phyloP scores from a whole-genome alignment of 1,140 invertebrate species.

The Lepidostoma basale region DNA sequence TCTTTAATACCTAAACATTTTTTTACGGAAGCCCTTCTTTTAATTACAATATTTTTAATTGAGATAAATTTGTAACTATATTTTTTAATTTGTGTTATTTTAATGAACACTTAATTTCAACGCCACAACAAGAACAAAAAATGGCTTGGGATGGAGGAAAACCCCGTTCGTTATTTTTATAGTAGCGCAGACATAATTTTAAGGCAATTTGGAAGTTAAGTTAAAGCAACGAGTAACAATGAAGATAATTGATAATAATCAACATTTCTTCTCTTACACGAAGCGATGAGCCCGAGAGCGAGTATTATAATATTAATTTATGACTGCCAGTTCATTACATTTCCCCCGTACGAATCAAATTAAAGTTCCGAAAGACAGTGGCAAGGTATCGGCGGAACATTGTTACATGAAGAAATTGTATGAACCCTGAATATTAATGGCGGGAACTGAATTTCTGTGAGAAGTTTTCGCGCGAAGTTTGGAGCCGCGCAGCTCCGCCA shows the following conservation, averaged over 20 bases:
- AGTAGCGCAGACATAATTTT: no score
- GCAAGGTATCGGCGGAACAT: neutral
- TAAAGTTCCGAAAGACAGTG: neutral
- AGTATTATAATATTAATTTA: neutral
- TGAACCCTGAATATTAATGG: constrained; percentile 6
- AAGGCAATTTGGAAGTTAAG: no score
- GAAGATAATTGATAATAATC: neutral
- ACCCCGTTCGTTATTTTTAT: no score
- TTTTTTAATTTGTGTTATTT: no score
- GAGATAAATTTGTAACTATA: no score
- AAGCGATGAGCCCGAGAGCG: neutral
- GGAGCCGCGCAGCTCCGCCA: neutral
- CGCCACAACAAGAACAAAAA: no score
- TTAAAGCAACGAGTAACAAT: no score
- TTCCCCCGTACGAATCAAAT: neutral
- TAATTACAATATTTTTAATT: no score
- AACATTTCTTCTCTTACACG: neutral
- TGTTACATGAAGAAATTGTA: neutral
- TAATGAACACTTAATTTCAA: no score
- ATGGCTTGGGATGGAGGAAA: no score
- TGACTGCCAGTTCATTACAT: neutral
- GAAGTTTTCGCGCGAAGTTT: neutral
- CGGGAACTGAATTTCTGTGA: neutral
- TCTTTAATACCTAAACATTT: no score
- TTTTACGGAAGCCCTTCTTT: no score